phyloP scores from a whole-genome alignment of 1,140 invertebrate species.

The Pararge aegeria region DNA sequence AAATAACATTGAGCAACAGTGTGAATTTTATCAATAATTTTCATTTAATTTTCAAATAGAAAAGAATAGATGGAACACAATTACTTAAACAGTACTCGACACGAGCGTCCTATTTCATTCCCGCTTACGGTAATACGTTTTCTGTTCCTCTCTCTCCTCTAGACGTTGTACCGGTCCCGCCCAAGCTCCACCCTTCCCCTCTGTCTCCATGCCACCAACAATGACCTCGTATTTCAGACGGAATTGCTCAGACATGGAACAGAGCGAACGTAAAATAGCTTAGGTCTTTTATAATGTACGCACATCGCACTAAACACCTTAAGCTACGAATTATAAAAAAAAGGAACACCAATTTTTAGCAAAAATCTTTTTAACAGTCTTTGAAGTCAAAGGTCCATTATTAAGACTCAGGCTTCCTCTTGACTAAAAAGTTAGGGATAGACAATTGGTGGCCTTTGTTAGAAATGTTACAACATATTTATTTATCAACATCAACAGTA shows the following conservation, averaged over 20 bases:
- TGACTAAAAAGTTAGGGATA: too few relatives aligned
- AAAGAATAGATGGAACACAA: slow-evolving; percentile 68
- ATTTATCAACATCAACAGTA: too few relatives aligned
- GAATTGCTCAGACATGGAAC: slow-evolving; percentile 76
- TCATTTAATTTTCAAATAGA: slow-evolving; percentile 31
- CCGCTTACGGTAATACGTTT: slow-evolving; percentile 68
- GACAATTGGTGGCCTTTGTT: too few relatives aligned
- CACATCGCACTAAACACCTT: slow-evolving; percentile 28
- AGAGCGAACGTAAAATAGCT: slow-evolving; percentile 66
- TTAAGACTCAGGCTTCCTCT: too few relatives aligned
- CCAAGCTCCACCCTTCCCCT: slow-evolving; percentile 37
- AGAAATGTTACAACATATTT: too few relatives aligned
- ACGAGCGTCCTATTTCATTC: slow-evolving; percentile 70
- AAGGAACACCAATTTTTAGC: too few relatives aligned
- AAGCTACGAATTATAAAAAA: background rate
- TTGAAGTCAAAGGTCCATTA: too few relatives aligned
- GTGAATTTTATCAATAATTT: slow-evolving; percentile 18
- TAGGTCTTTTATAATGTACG: slow-evolving; percentile 42
- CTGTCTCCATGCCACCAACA: slow-evolving; percentile 67
- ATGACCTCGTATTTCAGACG: slow-evolving; percentile 77
- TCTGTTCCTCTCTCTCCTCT: slow-evolving; percentile 49
- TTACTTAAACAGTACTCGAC: slow-evolving; percentile 71
- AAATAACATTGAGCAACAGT: background rate
- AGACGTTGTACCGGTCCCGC: slow-evolving; percentile 43
- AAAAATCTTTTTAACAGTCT: too few relatives aligned